Conservation (phyloP, 2,113 vertebrate genomes). For the Syngnathus floridae region DNA sequence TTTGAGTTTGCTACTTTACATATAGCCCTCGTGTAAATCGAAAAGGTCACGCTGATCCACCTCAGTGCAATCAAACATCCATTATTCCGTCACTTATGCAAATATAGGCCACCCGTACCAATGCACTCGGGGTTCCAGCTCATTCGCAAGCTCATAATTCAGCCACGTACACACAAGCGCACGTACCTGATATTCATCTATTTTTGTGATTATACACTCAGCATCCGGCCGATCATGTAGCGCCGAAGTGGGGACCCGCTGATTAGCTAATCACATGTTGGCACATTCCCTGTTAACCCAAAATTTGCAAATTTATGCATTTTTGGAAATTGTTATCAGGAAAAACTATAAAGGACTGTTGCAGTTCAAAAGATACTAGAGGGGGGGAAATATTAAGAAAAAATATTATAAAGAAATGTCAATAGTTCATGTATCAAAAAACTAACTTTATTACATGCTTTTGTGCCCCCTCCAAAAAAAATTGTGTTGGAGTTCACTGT, state of each 20-base stretch:
- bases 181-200: slow-evolving; percentile 43
- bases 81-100: slow-evolving; percentile 43
- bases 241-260: slow-evolving; percentile 11
- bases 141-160: slow-evolving; percentile 42
- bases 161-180: slow-evolving; percentile 10
- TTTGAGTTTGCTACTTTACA: not conserved
- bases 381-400: not conserved
- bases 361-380: not conserved
- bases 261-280: slow-evolving; percentile 32
- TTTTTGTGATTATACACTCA: slow-evolving; percentile 43
- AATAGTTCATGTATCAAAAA: not conserved
- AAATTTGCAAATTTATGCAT: not conserved
- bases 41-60: slow-evolving; percentile 48
- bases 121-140: slow-evolving; percentile 20
- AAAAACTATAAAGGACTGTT: not conserved
- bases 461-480: too few species aligned
- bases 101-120: slow-evolving; percentile 34
- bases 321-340: not conserved
- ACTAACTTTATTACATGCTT: too few species aligned
- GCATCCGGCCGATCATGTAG: not conserved
- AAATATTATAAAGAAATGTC: not conserved
- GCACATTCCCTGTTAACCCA: not conserved
- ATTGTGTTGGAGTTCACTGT: too few species aligned
- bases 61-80: slow-evolving; percentile 47
- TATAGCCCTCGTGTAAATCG: slow-evolving; percentile 5